Conservation (phyloP, 2,888 invertebrate genomes). For the Cyrtodaria siliqua region DNA sequence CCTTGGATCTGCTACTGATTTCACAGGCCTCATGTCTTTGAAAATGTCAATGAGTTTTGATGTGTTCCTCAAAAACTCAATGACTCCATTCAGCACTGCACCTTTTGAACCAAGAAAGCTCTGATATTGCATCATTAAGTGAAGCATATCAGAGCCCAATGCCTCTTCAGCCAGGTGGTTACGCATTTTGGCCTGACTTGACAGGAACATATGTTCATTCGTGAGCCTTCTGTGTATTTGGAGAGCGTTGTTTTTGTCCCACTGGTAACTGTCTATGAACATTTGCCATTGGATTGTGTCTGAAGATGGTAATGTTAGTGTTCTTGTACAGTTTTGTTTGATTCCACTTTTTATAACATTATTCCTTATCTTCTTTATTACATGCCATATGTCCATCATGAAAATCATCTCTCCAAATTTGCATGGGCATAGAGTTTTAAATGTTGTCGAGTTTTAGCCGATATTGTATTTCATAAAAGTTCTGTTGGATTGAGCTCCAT, state of each 20-base stretch:
- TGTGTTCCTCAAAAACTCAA: slow-evolving; percentile 29
- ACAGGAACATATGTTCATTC: slow-evolving; percentile 51
- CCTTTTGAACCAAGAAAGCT: slow-evolving; percentile 35
- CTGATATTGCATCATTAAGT: slow-evolving; percentile 48
- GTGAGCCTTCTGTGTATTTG: slow-evolving; percentile 51
- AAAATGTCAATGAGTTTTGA: slow-evolving; percentile 25
- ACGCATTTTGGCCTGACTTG: slow-evolving; percentile 47
- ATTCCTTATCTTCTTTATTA: slow-evolving; percentile 48
- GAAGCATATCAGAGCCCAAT: slow-evolving; percentile 50
- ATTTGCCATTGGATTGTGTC: slow-evolving; percentile 56
- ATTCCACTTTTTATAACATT: slow-evolving; percentile 43
- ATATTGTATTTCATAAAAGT: slow-evolving; percentile 32
- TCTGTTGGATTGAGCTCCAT: slow-evolving; percentile 40
- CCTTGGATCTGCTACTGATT: slow-evolving; percentile 7
- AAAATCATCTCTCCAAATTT: slow-evolving; percentile 15
- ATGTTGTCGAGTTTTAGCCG: background rate
- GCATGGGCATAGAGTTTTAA: slow-evolving; percentile 15
- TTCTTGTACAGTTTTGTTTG: slow-evolving; percentile 17
- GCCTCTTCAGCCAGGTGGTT: slow-evolving; percentile 65
- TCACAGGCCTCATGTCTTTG: slow-evolving; percentile 27
- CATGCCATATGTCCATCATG: slow-evolving; percentile 37
- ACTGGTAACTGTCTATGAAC: slow-evolving; percentile 50
- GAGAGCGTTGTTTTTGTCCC: slow-evolving; percentile 51
- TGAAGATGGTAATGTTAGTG: slow-evolving; percentile 15
- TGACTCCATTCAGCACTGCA: slow-evolving; percentile 19